Base-by-base conservation (phyloP, 2,888 invertebrate species). In the Andrena chrysosceles region DNA sequence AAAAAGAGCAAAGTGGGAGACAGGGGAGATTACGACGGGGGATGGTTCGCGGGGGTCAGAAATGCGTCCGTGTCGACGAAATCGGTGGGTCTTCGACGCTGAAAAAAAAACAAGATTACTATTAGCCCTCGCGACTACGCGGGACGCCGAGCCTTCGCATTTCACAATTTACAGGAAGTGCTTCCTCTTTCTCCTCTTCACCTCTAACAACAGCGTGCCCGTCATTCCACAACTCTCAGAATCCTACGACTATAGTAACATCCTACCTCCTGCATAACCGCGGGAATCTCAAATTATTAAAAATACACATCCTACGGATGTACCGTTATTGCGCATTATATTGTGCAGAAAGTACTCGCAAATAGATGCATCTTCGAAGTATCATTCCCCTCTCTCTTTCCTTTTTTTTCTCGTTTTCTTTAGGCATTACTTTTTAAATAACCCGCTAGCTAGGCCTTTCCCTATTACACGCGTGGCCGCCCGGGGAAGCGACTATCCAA, bases 281-380 rank as follows among this genome's bases (percentile, higher is more conserved):
- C 85, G 74, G 59, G 73, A 86, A 89, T 88, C 72, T 86, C 73
- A 90, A 91, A 88, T 90, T 90, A 90, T 91, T 90, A 90, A 90
- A 91, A 91, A 91, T 91, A 90, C 86, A 91, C 90, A 90, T 89
- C 88, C 84, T 87, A 87, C 83, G 85, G 88, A 89, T 88, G 87
- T 85, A 87, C 83, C 72, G 83, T 87, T 85, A 88, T 85, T 87
- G 90, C 91, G 90, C 87, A 87, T 90, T 82, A 81, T 85, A 89
- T 89, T 89, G 89, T 89, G 90, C 88, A 87, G 85, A 87, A 42
- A 89, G 54, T 86, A 81, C 69, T 83, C 69, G 81, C 81, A 69
- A 81, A 77, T 76, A 74, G 81, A 64, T 49, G 73, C 74, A 82
- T 77, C 63, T 42, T 74, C 54, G 54, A 83, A 66, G 49, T n/a